A percentile compares a stretch with the other conserved stretches of the same genome.
phyloP scores from a whole-genome alignment of 2,797 vertebrate species.

The Danio tinwini region DNA sequence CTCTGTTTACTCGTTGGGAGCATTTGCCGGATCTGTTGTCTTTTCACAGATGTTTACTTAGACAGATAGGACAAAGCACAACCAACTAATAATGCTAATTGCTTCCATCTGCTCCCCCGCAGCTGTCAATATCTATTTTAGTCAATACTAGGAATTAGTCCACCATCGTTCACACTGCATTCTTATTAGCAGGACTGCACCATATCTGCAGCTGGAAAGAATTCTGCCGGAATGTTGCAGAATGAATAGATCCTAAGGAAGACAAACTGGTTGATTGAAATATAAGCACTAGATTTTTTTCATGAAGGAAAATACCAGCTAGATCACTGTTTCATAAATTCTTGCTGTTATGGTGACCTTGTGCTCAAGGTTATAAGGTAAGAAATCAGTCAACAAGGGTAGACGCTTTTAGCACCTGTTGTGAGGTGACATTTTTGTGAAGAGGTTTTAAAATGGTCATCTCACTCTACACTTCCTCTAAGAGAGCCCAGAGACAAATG shows the following conservation, averaged over 20 bases:
- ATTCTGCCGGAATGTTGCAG: background rate
- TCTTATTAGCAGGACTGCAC: slow-evolving; percentile 54
- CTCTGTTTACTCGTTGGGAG: slow-evolving; percentile 18
- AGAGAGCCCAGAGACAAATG: slow-evolving; percentile 39
- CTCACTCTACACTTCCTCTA: slow-evolving; percentile 41
- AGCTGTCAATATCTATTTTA: slow-evolving; percentile 71
- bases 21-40: slow-evolving; percentile 39
- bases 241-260: background rate
- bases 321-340: background rate
- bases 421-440: slow-evolving; percentile 57
- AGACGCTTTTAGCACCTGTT: slow-evolving; percentile 59
- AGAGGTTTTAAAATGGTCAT: slow-evolving; percentile 44
- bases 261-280: background rate
- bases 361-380: slow-evolving; percentile 33
- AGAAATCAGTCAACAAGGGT: slow-evolving; percentile 39
- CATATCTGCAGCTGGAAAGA: slow-evolving; percentile 20
- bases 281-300: background rate
- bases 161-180: slow-evolving; percentile 58
- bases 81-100: slow-evolving; percentile 71
- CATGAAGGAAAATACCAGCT: background rate
- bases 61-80: slow-evolving; percentile 67
- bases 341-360: slow-evolving; percentile 27
- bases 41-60: slow-evolving; percentile 69
- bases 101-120: slow-evolving; percentile 72
- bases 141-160: slow-evolving; percentile 69